Percentiles rank a stretch among this genome's conserved stretches.
Evolutionary conservation across 2,113 vertebrate species (phyloP).

Genomic region (Motacilla alba): DNA sequence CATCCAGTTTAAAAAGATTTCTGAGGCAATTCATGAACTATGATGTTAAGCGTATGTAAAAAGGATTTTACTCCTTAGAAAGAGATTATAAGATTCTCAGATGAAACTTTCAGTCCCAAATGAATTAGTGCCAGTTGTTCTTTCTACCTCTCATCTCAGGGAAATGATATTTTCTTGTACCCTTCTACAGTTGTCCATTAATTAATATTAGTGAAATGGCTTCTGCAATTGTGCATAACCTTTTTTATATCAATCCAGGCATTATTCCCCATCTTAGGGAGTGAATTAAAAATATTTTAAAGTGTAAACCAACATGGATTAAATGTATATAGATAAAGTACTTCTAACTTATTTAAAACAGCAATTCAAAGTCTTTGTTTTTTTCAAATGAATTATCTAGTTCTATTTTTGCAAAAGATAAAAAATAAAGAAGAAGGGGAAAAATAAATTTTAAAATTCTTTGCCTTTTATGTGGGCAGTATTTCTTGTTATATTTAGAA

Average conservation of each 20-base stretch:
- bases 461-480: not conserved
- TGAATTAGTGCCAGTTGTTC: not conserved
- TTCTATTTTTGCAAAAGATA: not conserved
- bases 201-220: not conserved
- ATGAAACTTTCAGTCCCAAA: not conserved
- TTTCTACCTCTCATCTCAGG: not conserved
- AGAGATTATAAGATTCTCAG: not conserved
- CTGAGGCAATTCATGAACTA: not conserved
- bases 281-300: not conserved
- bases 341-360: not conserved
- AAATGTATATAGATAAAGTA: not conserved
- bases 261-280: not conserved
- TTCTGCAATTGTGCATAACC: not conserved
- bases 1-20: not conserved
- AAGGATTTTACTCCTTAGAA: conserved; percentile 3
- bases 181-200: not conserved
- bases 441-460: not conserved
- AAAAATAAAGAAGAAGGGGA: not conserved
- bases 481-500: not conserved
- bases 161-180: not conserved
- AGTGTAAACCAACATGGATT: not conserved
- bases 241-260: not conserved
- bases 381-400: not conserved
- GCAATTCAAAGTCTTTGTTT: not conserved
- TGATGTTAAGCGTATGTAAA: not conserved